phyloP scores from a whole-genome alignment of 2,797 vertebrate species.

The Eutrigla gurnardus region DNA sequence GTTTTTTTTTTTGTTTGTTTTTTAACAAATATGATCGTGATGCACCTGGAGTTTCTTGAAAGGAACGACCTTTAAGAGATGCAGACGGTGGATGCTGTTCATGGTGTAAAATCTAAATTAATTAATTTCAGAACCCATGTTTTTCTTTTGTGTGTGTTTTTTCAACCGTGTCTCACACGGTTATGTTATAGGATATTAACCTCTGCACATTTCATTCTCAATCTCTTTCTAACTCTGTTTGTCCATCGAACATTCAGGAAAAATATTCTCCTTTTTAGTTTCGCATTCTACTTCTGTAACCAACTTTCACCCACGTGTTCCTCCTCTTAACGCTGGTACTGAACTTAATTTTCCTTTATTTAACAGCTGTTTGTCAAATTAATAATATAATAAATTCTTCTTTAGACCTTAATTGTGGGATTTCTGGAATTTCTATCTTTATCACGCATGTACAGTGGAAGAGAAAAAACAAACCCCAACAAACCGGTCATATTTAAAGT shows the following conservation, averaged over 20 bases:
- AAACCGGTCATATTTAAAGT: background rate
- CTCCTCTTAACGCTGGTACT: constrained; percentile 62
- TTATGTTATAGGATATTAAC: constrained; percentile 19
- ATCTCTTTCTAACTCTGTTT: constrained; percentile 28
- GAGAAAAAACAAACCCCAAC: background rate
- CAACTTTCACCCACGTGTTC: constrained; percentile 56
- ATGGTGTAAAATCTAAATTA: constrained; percentile 6
- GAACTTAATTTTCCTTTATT: constrained; percentile 80
- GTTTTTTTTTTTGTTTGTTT: constrained; percentile 47
- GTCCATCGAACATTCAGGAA: constrained; percentile 11
- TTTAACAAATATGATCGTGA: constrained; percentile 49
- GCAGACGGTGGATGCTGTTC: constrained; percentile 13
- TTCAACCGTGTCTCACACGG: background rate
- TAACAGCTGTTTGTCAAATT: constrained; percentile 83
- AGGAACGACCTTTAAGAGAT: background rate
- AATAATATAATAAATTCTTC: constrained; percentile 74
- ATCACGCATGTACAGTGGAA: background rate
- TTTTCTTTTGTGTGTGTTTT: constrained; percentile 19
- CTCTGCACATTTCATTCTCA: constrained; percentile 8
- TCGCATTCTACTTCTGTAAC: constrained; percentile 44
- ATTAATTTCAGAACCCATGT: background rate
- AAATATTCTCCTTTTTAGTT: constrained; percentile 23
- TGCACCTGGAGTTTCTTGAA: constrained; percentile 15
- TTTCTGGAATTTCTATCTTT: constrained; percentile 47
- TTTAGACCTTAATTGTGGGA: constrained; percentile 48